These are phyloP conservation scores for Clarias laeviceps DNA, from an alignment of 2,797 vertebrate species.

Conservation along the genomic window DNA sequence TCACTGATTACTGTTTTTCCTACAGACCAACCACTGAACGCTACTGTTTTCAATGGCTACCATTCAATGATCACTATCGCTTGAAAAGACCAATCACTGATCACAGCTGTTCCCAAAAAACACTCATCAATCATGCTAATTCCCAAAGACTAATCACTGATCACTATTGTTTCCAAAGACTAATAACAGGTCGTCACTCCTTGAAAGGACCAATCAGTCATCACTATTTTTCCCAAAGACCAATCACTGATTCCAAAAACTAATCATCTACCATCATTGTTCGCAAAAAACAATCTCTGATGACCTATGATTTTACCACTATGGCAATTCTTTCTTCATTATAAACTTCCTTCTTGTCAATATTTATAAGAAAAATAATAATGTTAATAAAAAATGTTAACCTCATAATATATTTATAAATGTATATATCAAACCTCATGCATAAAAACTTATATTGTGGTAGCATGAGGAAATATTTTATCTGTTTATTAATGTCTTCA, in stretches of 20 bases:
- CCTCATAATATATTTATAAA: too few relatives aligned
- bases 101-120: background rate
- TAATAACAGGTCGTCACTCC: background rate
- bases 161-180: background rate
- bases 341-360: background rate
- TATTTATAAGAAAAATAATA: background rate
- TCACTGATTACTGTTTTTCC: background rate
- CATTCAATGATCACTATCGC: background rate
- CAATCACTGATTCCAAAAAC: background rate
- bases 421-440: too few relatives aligned
- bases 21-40: background rate
- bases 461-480: background rate
- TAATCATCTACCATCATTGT: background rate
- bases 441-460: background rate
- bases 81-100: background rate
- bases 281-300: background rate
- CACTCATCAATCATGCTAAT: background rate
- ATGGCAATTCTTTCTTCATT: background rate
- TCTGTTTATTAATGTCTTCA: background rate
- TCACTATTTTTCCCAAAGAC: background rate
- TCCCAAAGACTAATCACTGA: background rate
- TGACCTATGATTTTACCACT: background rate
- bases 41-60: background rate
- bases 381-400: too few relatives aligned
- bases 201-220: background rate